Percentiles rank a stretch among this genome's conserved stretches.
These are phyloP conservation scores for Lanius ludovicianus DNA, from an alignment of 2,113 vertebrate species.

Conservation along the genomic window DNA sequence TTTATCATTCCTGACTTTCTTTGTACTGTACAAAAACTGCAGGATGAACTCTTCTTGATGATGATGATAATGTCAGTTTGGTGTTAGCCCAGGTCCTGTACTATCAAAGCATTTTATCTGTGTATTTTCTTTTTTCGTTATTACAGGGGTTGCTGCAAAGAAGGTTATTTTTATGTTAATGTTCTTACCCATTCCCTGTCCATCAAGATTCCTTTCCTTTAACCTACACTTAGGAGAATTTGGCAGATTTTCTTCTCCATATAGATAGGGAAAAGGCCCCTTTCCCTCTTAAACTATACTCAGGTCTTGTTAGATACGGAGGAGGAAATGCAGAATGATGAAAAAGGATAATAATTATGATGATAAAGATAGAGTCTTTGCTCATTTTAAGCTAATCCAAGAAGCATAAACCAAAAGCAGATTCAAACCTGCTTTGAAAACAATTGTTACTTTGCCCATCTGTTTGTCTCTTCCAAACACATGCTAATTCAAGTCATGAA, in stretches of 20 bases:
- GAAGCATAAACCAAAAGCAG: background rate
- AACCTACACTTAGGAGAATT: background rate
- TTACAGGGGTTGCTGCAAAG: background rate
- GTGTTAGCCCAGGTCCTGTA: background rate
- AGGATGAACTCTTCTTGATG: background rate
- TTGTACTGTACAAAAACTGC: background rate
- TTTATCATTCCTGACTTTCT: background rate
- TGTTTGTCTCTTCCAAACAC: constrained; percentile 1
- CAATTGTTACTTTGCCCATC: constrained; percentile 1
- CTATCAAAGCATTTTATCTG: background rate
- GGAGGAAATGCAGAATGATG: background rate
- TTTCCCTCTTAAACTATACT: background rate
- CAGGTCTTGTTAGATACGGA: background rate
- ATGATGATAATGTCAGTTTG: background rate
- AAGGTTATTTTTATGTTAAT: background rate
- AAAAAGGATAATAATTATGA: background rate
- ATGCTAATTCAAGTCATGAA: background rate
- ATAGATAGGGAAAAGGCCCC: background rate
- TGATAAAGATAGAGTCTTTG: background rate
- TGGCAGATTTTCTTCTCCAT: background rate
- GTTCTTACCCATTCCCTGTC: background rate
- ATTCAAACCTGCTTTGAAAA: background rate
- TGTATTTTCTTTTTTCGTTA: background rate
- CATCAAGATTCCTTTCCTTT: background rate
- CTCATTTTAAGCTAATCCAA: constrained; percentile 4